Percentiles rank a stretch among this genome's conserved stretches.
These are phyloP conservation scores for Nannoperca australis DNA, from an alignment of 2,797 vertebrate genomes.

Conservation along the genomic window DNA sequence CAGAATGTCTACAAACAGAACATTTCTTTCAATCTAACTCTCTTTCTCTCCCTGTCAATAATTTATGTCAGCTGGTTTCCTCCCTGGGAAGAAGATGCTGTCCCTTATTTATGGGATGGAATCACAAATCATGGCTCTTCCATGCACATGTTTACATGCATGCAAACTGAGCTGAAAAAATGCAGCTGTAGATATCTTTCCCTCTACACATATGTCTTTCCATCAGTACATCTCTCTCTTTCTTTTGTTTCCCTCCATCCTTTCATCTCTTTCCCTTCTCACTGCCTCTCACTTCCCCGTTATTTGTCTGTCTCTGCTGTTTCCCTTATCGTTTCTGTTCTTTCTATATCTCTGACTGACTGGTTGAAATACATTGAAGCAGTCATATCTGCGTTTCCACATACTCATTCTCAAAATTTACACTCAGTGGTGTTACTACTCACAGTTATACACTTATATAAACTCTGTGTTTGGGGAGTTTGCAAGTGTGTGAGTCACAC, in stretches of 20 bases:
- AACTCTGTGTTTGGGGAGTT: conserved; percentile 26
- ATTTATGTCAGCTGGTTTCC: not conserved
- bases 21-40: not conserved
- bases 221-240: not conserved
- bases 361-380: no score
- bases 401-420: not conserved
- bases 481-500: conserved; percentile 42
- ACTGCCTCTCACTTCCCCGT: no score
- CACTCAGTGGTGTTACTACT: conserved; percentile 26
- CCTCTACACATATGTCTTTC: not conserved
- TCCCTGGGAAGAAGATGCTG: not conserved
- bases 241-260: not conserved
- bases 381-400: conserved; percentile 1
- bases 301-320: no score
- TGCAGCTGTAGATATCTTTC: not conserved
- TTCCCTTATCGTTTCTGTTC: not conserved
- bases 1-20: not conserved
- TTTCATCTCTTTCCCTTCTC: not conserved
- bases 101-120: not conserved
- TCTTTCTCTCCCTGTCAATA: not conserved
- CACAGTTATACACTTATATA: conserved; percentile 17
- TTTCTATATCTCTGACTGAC: not conserved
- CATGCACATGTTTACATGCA: not conserved
- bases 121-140: not conserved
- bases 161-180: not conserved